These are phyloP conservation scores for Galerucella pusilla DNA, from an alignment of 2,888 invertebrate species.

Conservation along the genomic window DNA sequence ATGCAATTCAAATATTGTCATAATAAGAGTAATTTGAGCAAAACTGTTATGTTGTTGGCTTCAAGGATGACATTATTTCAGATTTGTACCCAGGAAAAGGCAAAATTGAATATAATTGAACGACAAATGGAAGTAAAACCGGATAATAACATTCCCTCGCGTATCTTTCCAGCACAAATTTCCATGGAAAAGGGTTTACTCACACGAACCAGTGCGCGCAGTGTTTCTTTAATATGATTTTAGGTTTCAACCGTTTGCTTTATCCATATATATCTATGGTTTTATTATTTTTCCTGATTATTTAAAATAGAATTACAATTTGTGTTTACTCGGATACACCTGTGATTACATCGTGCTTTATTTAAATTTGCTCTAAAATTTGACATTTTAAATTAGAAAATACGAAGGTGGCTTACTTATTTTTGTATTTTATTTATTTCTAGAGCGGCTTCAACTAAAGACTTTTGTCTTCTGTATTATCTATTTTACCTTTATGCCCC, in stretches of 20 bases:
- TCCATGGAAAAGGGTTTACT: conserved; percentile 11
- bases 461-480: too few relatives aligned
- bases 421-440: too few relatives aligned
- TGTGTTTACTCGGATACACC: neutral
- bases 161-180: conserved; percentile 8
- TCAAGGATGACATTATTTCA: neutral
- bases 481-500: too few relatives aligned
- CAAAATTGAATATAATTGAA: conserved; percentile 8
- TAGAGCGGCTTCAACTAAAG: too few relatives aligned
- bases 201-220: neutral
- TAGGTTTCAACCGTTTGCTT: conserved; percentile 1
- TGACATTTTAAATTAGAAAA: too few relatives aligned
- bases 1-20: neutral
- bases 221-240: conserved; percentile 5
- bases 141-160: conserved; percentile 9
- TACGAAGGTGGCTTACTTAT: too few relatives aligned
- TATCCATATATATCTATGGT: neutral
- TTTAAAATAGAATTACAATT: neutral
- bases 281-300: neutral
- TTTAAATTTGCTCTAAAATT: too few relatives aligned
- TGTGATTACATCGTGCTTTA: too few relatives aligned
- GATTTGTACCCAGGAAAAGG: conserved; percentile 7
- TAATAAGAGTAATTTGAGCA: neutral
- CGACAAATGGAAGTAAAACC: conserved; percentile 10
- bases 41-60: neutral